Evolutionary conservation across 2,113 vertebrate species (phyloP), one percentile per base, ranked within the genome.

Genomic region (Nettapus auritus): DNA sequence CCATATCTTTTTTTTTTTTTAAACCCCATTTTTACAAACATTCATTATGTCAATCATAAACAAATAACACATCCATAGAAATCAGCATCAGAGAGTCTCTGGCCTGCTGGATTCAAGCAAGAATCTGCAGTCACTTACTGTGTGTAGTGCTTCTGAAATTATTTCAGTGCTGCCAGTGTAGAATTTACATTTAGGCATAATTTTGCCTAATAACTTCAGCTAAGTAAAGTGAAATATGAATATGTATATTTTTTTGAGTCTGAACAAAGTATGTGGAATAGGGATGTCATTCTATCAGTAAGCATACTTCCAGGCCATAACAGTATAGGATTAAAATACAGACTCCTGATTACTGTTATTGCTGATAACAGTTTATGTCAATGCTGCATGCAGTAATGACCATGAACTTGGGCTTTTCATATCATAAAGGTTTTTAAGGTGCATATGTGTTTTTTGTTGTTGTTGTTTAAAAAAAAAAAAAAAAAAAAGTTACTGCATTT

Each of bases 31-130:
- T 6, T 21, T 59, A 17, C 31, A 55, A 69, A 48, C 8, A 7
- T 80, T 5, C 23, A 22, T 55, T 42, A 48, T 31, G 20, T 13
- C 17, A 31, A 23, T 29, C 12, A 21, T 38, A 25, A 83, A 33
- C 26, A 76, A 60, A 64, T 7, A 75, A 78, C 38, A 33, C 14
- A 1, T 75, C 7, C 34, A 56, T 21, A 64, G 62, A 48, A 66
- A 59, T 40, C 21, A 22, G 0, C 0, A 0, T 40, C 38, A 40
- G 29, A 52, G 60, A 50, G 66, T 19, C 22, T 59, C 16, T 31
- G 48, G 42, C 44, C n/a, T 75, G 28, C 55, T 84, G 75, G 26
- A 44, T 76, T 75, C 16, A n/a, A 48, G 69, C 69, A 29, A 0
- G 2, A 48, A 42, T 84, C 83, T 88, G 44, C n/a, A 10, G 29